Percentiles rank a stretch among this genome's conserved stretches.
These are phyloP conservation scores for Cydia strobilella DNA, from an alignment of 1,140 invertebrate species.

Conservation along the genomic window DNA sequence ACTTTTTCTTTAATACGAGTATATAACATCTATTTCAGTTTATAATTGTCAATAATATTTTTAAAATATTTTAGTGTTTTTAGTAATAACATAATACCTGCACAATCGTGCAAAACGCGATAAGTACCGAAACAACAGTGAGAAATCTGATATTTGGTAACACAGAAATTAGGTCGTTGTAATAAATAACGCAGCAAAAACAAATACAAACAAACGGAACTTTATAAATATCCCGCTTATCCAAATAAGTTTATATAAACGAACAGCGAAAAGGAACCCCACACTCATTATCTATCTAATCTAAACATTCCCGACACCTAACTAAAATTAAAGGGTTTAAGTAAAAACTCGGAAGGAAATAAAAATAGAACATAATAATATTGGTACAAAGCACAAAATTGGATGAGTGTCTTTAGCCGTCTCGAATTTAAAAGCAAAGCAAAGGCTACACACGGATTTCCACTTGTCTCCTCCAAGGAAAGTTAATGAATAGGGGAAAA, in stretches of 20 bases:
- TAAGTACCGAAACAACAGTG: background rate
- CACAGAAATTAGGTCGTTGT: background rate
- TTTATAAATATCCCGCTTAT: background rate
- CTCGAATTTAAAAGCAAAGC: conserved; percentile 35
- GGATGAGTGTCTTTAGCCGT: background rate
- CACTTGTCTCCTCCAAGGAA: conserved; percentile 47
- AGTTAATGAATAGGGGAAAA: conserved; percentile 54
- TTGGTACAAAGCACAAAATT: conserved; percentile 5
- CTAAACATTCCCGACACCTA: conserved; percentile 38
- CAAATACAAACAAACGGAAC: background rate
- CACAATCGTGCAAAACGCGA: background rate
- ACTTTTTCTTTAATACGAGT: too few species aligned
- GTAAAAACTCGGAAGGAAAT: background rate
- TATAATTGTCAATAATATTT: background rate
- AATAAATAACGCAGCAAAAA: conserved; percentile 4
- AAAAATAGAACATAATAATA: background rate
- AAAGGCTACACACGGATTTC: conserved; percentile 44
- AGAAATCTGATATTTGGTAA: conserved; percentile 9
- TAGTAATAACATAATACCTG: background rate
- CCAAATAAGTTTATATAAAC: conserved; percentile 9
- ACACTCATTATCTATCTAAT: conserved; percentile 38
- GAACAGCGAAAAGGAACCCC: background rate
- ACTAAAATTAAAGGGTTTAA: conserved; percentile 1
- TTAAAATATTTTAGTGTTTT: background rate
- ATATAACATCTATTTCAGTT: too few species aligned